Evolutionary conservation across 2,113 vertebrate species (phyloP).

Genomic region (Semicossyphus pulcher): DNA sequence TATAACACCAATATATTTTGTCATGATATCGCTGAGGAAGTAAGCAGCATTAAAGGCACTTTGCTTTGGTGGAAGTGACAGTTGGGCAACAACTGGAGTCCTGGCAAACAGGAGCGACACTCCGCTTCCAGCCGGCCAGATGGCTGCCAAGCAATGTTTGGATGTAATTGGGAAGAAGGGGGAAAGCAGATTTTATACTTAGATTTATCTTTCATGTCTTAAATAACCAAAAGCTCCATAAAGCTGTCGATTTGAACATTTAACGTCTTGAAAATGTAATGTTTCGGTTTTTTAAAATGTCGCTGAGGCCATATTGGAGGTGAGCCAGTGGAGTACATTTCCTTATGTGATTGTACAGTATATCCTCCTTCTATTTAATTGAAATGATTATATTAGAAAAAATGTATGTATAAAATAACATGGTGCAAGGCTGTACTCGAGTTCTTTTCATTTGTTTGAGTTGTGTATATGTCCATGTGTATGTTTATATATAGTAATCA

Average conservation of each 20-base stretch:
- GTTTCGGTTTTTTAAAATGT: neutral
- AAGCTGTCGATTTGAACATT: slow-evolving; percentile 60
- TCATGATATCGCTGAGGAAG: neutral
- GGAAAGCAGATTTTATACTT: slow-evolving; percentile 57
- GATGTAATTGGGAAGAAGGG: slow-evolving; percentile 58
- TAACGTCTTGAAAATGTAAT: neutral
- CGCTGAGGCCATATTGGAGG: neutral
- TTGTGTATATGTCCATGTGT: no score
- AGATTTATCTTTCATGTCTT: slow-evolving; percentile 64
- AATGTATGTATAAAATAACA: no score
- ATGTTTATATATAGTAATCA: neutral
- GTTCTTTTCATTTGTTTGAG: no score
- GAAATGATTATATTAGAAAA: no score
- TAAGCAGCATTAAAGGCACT: slow-evolving; percentile 24
- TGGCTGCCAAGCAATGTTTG: slow-evolving; percentile 74
- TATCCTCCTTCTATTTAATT: no score
- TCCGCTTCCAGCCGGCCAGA: slow-evolving; percentile 77
- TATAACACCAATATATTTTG: neutral
- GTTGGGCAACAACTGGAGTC: slow-evolving; percentile 64
- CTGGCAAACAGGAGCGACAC: slow-evolving; percentile 63
- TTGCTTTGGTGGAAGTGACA: slow-evolving; percentile 61
- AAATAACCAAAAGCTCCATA: slow-evolving; percentile 53
- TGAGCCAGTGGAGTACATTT: neutral
- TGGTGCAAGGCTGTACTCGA: no score
- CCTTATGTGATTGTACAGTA: no score